phyloP scores from a whole-genome alignment of 2,888 invertebrate genomes.

The Ptychoptera albimana region DNA sequence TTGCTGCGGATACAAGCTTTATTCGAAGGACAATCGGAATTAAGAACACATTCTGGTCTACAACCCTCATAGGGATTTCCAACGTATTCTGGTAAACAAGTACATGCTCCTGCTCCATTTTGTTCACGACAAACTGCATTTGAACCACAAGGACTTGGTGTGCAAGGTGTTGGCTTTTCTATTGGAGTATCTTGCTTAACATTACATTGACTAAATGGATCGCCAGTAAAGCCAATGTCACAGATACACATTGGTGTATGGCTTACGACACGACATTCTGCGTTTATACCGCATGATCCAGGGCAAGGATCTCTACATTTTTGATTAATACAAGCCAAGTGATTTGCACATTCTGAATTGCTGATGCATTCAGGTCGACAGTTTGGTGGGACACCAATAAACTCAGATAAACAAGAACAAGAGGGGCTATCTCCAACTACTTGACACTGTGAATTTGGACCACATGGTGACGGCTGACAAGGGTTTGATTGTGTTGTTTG shows the following conservation, averaged over 20 bases:
- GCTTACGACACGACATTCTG: slow-evolving; percentile 59
- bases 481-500: slow-evolving; percentile 39
- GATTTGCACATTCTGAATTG: slow-evolving; percentile 54
- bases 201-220: slow-evolving; percentile 57
- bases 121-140: slow-evolving; percentile 57
- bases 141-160: slow-evolving; percentile 46
- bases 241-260: slow-evolving; percentile 61
- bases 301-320: slow-evolving; percentile 63
- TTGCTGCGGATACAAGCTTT: slow-evolving; percentile 55
- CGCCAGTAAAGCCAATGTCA: slow-evolving; percentile 47
- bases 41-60: slow-evolving; percentile 55
- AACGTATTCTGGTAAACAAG: slow-evolving; percentile 52
- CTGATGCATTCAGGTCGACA: slow-evolving; percentile 67
- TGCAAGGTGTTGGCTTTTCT: slow-evolving; percentile 38
- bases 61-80: slow-evolving; percentile 68
- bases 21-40: slow-evolving; percentile 55
- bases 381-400: slow-evolving; percentile 53
- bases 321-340: slow-evolving; percentile 56
- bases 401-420: slow-evolving; percentile 55
- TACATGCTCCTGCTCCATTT: slow-evolving; percentile 47
- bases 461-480: slow-evolving; percentile 67
- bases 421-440: slow-evolving; percentile 48
- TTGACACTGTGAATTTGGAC: slow-evolving; percentile 59
- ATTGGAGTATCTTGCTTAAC: slow-evolving; percentile 22
- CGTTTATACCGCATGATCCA: slow-evolving; percentile 51